Evolutionary conservation across 2,888 invertebrate species (phyloP), one percentile per base, ranked within the genome.

Genomic region (Macrostomum cliftonense): DNA sequence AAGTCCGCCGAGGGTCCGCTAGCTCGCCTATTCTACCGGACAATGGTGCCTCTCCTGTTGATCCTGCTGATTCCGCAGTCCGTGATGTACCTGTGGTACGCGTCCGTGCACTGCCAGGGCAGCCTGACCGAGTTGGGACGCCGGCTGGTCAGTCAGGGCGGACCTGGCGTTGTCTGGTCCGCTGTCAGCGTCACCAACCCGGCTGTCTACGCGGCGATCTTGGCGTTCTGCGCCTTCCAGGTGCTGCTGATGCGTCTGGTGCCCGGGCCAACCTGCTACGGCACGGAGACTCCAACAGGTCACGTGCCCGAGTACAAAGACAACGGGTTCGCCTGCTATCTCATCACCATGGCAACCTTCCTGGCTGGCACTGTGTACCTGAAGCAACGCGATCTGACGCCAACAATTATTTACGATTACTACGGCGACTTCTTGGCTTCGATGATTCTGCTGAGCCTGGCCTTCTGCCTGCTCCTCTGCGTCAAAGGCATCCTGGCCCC

Each of bases 311-410:
- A 59, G 2, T 73, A 73, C 56, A 62, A 62, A 54, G 73, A 72
- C 54, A 74, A 75, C 58, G 76, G 76, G 1, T 70, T 74, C 57
- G 49, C 60, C 37, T 74, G 71, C 59, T 75, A 71, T 57, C 50
- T 67, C n/a, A 61, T 67, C 13, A 70, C 72, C 7, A 59, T 75
- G 54, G 48, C 55, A 11, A 58, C 63, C 1, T 70, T 71, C 53
- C 54, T 59, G 2, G 37, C 58, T 0, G 52, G 70, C 28, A 63
- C 69, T 2, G 48, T 56, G n/a, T 39, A 59, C 19, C 54, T 67
- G 42, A 71, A 72, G 45, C 52, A 54, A 44, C 54, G 55, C 39
- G 63, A 61, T 7, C 43, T 59, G 47, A 68, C 56, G 54, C 72
- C 58, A 42, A 66, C 57, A 14, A 56, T 65, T 17, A 65, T 75